phyloP scores from a whole-genome alignment of 1,140 invertebrate genomes.

The Eubasilissa regina region DNA sequence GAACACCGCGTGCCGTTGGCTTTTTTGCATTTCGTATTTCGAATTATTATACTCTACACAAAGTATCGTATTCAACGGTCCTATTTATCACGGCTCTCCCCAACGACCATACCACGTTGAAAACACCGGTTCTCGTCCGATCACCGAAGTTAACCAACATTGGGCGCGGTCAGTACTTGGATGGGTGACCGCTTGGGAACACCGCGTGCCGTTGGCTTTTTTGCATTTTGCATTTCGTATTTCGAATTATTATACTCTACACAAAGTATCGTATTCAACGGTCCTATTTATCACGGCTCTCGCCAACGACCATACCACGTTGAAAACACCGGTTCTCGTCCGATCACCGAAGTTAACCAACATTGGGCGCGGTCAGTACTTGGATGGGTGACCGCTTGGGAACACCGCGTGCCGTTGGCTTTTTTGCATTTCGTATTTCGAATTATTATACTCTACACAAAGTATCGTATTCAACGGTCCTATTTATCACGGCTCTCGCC shows the following conservation, averaged over 20 bases:
- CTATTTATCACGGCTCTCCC: too few species aligned
- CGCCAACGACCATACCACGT: conserved; percentile 56
- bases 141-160: conserved; percentile 56
- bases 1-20: conserved; percentile 56
- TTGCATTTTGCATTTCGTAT: too few species aligned
- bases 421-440: too few species aligned
- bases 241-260: too few species aligned
- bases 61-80: too few species aligned
- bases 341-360: conserved; percentile 59
- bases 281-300: too few species aligned
- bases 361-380: conserved; percentile 57
- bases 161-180: conserved; percentile 54
- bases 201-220: conserved; percentile 54
- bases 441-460: too few species aligned
- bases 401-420: conserved; percentile 57
- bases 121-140: conserved; percentile 54
- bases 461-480: too few species aligned
- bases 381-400: conserved; percentile 59
- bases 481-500: too few species aligned
- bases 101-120: conserved; percentile 54
- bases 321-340: conserved; percentile 58
- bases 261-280: too few species aligned
- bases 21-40: too few species aligned
- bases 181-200: conserved; percentile 57
- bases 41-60: too few species aligned